Evolutionary conservation across 2,113 vertebrate genomes (phyloP).

Genomic region (Orthonyx spaldingii): DNA sequence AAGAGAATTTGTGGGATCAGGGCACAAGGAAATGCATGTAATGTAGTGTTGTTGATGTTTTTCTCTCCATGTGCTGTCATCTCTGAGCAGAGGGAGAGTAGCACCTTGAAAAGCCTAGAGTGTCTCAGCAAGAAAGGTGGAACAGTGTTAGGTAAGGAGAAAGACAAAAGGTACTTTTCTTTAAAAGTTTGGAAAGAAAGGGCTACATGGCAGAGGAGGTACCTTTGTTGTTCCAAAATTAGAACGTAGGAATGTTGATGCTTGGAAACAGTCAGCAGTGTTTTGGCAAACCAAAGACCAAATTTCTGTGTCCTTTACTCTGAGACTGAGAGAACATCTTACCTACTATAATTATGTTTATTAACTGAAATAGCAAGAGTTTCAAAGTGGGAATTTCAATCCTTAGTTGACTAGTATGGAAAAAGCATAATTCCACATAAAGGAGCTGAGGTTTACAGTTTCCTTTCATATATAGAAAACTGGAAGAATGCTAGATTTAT

Average conservation of each 20-base stretch:
- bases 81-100: not conserved
- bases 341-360: not conserved
- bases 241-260: accelerated
- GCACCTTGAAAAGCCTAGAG: not conserved
- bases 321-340: not conserved
- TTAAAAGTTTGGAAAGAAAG: not conserved
- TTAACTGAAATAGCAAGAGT: not conserved
- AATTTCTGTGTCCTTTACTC: not conserved
- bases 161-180: not conserved
- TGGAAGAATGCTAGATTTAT: not conserved
- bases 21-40: not conserved
- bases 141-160: not conserved
- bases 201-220: not conserved
- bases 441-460: not conserved
- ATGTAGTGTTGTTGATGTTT: not conserved
- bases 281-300: not conserved
- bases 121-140: not conserved
- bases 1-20: not conserved
- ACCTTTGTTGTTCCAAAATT: not conserved
- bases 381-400: not conserved
- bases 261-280: not conserved
- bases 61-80: not conserved
- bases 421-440: not conserved
- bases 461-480: not conserved
- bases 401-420: not conserved